phyloP scores from a whole-genome alignment of 2,888 invertebrate species.

The Heliconius sara region DNA sequence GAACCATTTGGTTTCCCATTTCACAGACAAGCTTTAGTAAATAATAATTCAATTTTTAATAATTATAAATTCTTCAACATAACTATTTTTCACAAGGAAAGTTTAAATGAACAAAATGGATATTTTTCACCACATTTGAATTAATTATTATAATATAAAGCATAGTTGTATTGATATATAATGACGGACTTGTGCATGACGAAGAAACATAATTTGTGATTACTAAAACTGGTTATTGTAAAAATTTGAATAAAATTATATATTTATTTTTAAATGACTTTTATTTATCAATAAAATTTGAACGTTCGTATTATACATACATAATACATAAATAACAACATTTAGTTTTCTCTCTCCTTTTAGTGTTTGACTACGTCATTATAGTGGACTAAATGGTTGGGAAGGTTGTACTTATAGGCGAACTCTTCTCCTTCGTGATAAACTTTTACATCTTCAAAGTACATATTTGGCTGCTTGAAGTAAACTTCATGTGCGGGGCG shows the following conservation, averaged over 20 bases:
- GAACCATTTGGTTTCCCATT: slow-evolving; percentile 76
- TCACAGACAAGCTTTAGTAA: slow-evolving; percentile 60
- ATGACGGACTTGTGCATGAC: no score
- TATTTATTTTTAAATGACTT: slow-evolving; percentile 53
- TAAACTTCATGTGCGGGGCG: slow-evolving; percentile 74
- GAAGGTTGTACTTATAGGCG: slow-evolving; percentile 61
- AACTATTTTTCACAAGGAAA: slow-evolving; percentile 64
- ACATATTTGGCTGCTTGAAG: slow-evolving; percentile 84
- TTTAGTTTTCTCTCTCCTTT: slow-evolving; percentile 52
- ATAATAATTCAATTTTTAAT: slow-evolving; percentile 52
- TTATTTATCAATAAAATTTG: slow-evolving; percentile 37
- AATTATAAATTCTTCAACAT: slow-evolving; percentile 75
- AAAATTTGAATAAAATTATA: slow-evolving; percentile 59
- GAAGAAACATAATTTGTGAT: background rate
- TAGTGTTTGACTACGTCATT: slow-evolving; percentile 57
- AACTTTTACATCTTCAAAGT: slow-evolving; percentile 83
- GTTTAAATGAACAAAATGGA: slow-evolving; percentile 53
- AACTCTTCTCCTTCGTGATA: slow-evolving; percentile 76
- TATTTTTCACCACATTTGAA: slow-evolving; percentile 66
- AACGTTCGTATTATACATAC: slow-evolving; percentile 27
- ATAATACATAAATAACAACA: slow-evolving; percentile 25
- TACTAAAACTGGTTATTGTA: background rate
- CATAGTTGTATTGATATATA: background rate
- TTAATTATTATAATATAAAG: slow-evolving; percentile 46
- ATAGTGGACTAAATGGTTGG: slow-evolving; percentile 46